phyloP scores from a whole-genome alignment of 2,888 invertebrate genomes.

The Drosophila anomelani region DNA sequence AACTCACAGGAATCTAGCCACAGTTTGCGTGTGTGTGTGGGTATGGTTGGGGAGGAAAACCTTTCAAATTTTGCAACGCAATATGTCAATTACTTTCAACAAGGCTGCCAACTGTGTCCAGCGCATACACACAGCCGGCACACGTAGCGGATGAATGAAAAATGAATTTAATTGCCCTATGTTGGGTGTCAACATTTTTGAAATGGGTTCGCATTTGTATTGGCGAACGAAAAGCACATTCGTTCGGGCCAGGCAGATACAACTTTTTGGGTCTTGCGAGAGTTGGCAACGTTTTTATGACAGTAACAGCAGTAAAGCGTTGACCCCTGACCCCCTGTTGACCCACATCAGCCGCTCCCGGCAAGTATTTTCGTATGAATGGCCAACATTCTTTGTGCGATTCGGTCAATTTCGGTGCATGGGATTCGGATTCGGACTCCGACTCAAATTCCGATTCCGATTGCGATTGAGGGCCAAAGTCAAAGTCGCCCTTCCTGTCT shows the following conservation, averaged over 20 bases:
- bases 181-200: conserved; percentile 79
- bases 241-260: conserved; percentile 1
- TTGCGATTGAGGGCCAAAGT: conserved; percentile 30
- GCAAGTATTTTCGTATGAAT: conserved; percentile 36
- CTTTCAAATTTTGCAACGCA: conserved; percentile 70
- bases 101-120: conserved; percentile 69
- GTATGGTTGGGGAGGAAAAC: conserved; percentile 37
- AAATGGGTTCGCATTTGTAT: conserved; percentile 72
- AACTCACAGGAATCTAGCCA: conserved; percentile 5
- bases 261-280: conserved; percentile 14
- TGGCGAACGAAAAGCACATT: conserved; percentile 49
- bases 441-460: background rate
- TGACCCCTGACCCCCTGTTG: conserved; percentile 66
- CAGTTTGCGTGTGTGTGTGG: background rate
- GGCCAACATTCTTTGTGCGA: conserved; percentile 35
- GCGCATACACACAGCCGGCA: conserved; percentile 16
- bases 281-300: conserved; percentile 76
- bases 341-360: conserved; percentile 67
- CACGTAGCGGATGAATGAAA: conserved; percentile 68
- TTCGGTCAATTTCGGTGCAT: conserved; percentile 26
- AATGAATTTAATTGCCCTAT: conserved; percentile 80
- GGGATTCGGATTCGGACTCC: background rate
- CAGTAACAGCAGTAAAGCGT: conserved; percentile 77
- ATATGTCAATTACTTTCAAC: conserved; percentile 77
- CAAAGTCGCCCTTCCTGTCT: conserved; percentile 42